Conservation (phyloP, 2,797 vertebrate species). For the Halcyon badia region DNA sequence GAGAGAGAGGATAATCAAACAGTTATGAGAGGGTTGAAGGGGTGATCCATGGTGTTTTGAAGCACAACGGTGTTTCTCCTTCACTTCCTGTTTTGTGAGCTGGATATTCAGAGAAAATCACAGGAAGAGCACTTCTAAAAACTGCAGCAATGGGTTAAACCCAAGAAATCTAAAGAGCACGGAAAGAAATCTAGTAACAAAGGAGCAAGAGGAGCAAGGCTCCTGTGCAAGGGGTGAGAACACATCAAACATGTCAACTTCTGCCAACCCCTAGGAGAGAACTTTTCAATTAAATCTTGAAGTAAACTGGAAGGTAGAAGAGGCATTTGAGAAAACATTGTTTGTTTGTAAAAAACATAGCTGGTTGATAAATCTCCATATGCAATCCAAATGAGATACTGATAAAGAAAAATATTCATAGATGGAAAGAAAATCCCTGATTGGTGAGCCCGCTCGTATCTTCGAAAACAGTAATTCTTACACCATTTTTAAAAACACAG, state of each 20-base stretch:
- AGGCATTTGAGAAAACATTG: not conserved
- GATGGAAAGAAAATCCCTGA: not conserved
- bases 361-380: not conserved
- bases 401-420: not conserved
- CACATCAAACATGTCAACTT: not conserved
- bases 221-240: not conserved
- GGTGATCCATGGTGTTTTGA: not conserved
- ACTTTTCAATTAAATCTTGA: slow-evolving; percentile 26
- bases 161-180: not conserved
- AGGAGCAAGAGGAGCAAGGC: not conserved
- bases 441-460: not conserved
- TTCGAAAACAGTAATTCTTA: not conserved
- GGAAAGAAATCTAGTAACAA: not conserved
- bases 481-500: not conserved
- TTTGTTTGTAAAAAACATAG: not conserved
- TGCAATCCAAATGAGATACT: not conserved
- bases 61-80: not conserved
- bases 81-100: not conserved
- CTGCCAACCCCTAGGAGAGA: not conserved
- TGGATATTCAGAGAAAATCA: not conserved
- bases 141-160: not conserved
- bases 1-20: not conserved
- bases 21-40: not conserved
- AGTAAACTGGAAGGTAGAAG: not conserved
- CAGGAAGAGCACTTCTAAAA: slow-evolving; percentile 8